phyloP scores from a whole-genome alignment of 2,888 invertebrate species.

The Metopia argyrocephala region DNA sequence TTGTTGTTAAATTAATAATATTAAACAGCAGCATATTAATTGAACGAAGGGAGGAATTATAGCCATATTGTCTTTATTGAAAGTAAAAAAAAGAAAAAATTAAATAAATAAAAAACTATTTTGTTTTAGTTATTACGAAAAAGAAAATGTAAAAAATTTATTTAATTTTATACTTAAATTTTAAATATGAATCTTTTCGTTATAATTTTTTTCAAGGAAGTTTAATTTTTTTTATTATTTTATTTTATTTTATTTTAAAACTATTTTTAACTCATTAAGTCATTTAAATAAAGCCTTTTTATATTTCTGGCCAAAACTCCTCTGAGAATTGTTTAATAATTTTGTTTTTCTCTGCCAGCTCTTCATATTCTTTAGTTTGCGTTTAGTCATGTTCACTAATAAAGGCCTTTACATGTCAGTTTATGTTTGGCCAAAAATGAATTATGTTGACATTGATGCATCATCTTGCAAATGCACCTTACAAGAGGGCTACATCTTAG shows the following conservation, averaged over 20 bases:
- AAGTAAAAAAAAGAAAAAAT: neutral
- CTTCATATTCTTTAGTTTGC: conserved; percentile 2
- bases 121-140: neutral
- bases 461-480: conserved; percentile 55
- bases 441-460: conserved; percentile 65
- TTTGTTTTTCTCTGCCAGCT: neutral
- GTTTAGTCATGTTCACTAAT: conserved; percentile 60
- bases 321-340: conserved; percentile 51
- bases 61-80: neutral
- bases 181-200: too few species aligned
- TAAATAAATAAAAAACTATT: neutral
- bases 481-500: conserved; percentile 13
- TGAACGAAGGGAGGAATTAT: neutral
- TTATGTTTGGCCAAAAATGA: conserved; percentile 60
- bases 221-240: too few species aligned
- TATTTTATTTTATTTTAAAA: neutral
- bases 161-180: too few species aligned
- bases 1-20: conserved; percentile 31
- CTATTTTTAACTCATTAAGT: conserved; percentile 42
- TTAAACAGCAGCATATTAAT: neutral
- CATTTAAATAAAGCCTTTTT: conserved; percentile 39
- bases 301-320: conserved; percentile 28
- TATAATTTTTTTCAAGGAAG: too few species aligned
- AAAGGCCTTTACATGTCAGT: conserved; percentile 56
- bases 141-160: neutral